Base-by-base conservation (phyloP, 2,888 invertebrate genomes). In the Brassicogethes aeneus region DNA sequence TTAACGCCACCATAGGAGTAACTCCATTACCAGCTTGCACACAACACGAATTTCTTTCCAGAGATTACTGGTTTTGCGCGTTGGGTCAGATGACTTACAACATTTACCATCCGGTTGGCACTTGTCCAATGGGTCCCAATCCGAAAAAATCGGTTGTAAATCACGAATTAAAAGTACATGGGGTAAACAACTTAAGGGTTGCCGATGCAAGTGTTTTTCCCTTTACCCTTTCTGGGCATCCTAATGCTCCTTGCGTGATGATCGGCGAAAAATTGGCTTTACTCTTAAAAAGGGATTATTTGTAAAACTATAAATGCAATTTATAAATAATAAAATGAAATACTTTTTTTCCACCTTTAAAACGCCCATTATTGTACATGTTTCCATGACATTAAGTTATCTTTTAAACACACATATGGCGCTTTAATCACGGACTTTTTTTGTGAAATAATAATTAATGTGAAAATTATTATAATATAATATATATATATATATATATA, bases 221-320 rank as follows among this genome's bases (percentile, higher is more conserved):
- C 0, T 60, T 70, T 5, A 74, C 79, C 2, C 62, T 76, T 17
- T 74, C 77, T 2, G 77, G 78, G 2, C 82, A 84, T 57, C 80
- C 80, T 1, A 76, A 76, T 57, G 81, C 80, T 1, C 77, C 79
- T 0, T 73, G 77, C 1, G 73, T 77, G 46, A 80, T 82, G 76
- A 75, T 83, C 37, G 83, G 78, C 1, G 82, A 83, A 60, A 80
- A 80, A 59, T 75, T 75, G 2, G 73, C 80, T 1, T 80, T 82
- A 58, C 65, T 81, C 60, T 75, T 83, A 31, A 76, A 72, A 61
- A 46, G 43, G 3, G 60, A 69, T 32, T 44, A 53, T 46, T 23
- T 23, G 10, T 23, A 23, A 23, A 23, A n/a, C n/a, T n/a, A n/a
- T n/a, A n/a, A n/a, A n/a, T n/a, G n/a, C n/a, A n/a, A n/a, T n/a